Evolutionary conservation across 2,888 invertebrate genomes (phyloP), one percentile per base, ranked within the genome.

Genomic region (Mesoligia furuncula): DNA sequence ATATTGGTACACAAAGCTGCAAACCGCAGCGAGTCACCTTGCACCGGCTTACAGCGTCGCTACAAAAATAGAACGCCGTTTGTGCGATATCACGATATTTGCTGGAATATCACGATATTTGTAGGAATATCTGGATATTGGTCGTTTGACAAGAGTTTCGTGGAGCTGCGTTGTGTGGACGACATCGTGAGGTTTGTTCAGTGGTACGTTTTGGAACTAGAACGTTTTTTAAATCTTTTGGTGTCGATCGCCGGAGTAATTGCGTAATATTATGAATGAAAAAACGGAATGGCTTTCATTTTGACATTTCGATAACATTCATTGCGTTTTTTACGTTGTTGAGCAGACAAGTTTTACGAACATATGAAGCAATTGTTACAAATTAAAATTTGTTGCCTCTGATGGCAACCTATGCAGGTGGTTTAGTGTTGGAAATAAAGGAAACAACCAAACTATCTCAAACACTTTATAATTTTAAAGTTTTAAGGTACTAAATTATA

Each of bases 21-120:
- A 48, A 73, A 54, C n/a, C 17, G 15, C 31, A 68, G 15, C 36
- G 17, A 42, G 57, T 62, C 39, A 51, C 36, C 20, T 62, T 51
- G 67, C 36, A 27, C 39, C 8, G 64, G 66, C 51, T 73, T 45
- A 65, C 24, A 24, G 42, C 48, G 31, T 59, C 57, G 24, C 17
- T 66, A 15, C 36, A 51, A 69, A 77, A 68, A 79, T 51, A 42
- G 57, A 79, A 79, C 24, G 11, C 51, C 48, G 20, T 65, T 65
- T 31, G 9, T 31, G 0, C 39, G 31, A 31, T 70, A 66, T 75
- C 31, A 27, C 54, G 24, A 57, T 79, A 62, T 64, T 57, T 31
- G n/a, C 24, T 8, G 8, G 27, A 36, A 65, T 73, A 42, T 70
- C n/a, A 17, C 51, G 15, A 51, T 77, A 42, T 78, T 79, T 36